Base-by-base conservation (phyloP, 2,113 vertebrate species). In the Sturnira hondurensis region DNA sequence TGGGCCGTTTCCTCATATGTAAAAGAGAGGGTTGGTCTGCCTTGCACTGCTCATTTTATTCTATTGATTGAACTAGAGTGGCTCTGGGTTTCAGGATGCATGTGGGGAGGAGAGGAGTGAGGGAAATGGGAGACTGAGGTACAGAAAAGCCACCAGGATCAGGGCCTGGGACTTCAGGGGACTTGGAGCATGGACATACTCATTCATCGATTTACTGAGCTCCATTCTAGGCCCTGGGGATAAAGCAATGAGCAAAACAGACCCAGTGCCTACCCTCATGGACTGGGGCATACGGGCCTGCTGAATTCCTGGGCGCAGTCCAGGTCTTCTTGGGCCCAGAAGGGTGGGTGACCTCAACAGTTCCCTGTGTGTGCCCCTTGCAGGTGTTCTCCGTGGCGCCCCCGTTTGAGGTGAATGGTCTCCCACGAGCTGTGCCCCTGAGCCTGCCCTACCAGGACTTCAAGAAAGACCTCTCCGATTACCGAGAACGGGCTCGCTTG, bases 391-490 rank as follows among this genome's bases (percentile, higher is more conserved):
- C 98, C 36, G 91, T 98, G 98, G 99, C 98, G 28, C 97, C 98
- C 6, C 98, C 98, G 0, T 98, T 99, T 86, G 99, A 99, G 97
- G 98, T 99, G 94, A 99, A 98, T 45, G 97, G 97, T 82, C 97
- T 98, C 38, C 98, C 99, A 12, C 98, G 98, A 92, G 98, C 98
- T 0, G 98, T 99, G 97, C 99, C 99, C 98, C 98, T 99, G 97
- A 98, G 96, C 98, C 98, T 99, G 98, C 99, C 99, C 97, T 99
- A 99, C 31, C 98, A 99, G 97, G 99, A 99, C 98, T 99, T 99
- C 97, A 98, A 99, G 92, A 99, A 98, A 96, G 99, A 98, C 16
- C 96, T 99, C 86, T 98, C 98, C 9, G 98, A 99, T 12, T 99
- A 99, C 93, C 99, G 99, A 89, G 99, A 99, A 96, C 98, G 98